Evolutionary conservation across 2,888 invertebrate species (phyloP), one percentile per base, ranked within the genome.

Genomic region (Cantharis rufa): DNA sequence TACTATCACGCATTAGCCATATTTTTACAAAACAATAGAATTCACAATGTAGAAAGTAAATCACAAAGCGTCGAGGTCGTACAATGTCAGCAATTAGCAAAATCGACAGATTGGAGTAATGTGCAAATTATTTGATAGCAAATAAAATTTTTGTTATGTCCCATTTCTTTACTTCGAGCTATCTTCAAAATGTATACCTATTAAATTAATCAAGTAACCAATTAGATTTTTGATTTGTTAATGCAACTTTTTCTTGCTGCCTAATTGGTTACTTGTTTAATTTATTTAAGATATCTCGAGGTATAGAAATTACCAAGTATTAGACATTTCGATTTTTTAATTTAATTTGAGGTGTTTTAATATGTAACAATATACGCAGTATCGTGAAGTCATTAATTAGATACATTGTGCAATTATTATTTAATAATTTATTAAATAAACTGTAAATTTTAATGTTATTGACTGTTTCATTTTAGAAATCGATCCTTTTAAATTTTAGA

Each of bases 1-100:
- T 98, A 96, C 83, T 94, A 93, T 84, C 87, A 90, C 21, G 88
- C 89, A 1, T 85, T 92, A 77, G 90, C 90, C 82, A 88, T 90
- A 78, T 92, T 92, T 82, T 84, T 92, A 72, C 88, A 88, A 83
- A 88, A 87, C 77, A 88, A 87, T 81, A 81, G 85, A 64, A 72
- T 86, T 69, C 84, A 85, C 73, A 83, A 82, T 63, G 78, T 77
- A 13, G 81, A 80, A 70, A 78, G 18, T 27, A 74, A 62, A 68
- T 62, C 61, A n/a, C 70, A 32, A 28, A 64, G 66, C 11, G 21
- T 64, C 10, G 48, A 70, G 24, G 69, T 18, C 62, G 24, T 16
- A 16, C 48, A 48, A 48, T 68, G 48, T 62, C 13, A 61, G 24
- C 63, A 48, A 63, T 28, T 66, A 7, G 71, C 68, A 61, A 64